Conservation (phyloP, 2,797 vertebrate genomes). For the Erpetoichthys calabaricus region DNA sequence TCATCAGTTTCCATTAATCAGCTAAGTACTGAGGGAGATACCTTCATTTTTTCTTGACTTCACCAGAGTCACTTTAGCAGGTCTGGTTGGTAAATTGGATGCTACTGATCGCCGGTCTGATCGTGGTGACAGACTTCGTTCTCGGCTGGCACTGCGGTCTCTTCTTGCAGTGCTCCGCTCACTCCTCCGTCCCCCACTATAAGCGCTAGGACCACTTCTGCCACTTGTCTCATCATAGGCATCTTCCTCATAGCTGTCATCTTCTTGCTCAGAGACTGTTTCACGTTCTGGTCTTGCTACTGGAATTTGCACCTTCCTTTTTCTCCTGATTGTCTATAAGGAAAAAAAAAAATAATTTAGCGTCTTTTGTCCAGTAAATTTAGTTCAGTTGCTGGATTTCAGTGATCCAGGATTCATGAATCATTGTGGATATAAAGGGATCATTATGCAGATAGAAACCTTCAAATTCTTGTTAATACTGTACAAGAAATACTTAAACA, state of each 20-base stretch:
- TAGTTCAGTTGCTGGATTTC: too few relatives aligned
- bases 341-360: slow-evolving; percentile 10
- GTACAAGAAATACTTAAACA: background rate
- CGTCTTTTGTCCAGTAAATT: too few relatives aligned
- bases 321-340: slow-evolving; percentile 82
- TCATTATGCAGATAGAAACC: too few relatives aligned
- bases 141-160: slow-evolving; percentile 78
- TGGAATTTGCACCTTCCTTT: slow-evolving; percentile 89
- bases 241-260: slow-evolving; percentile 94
- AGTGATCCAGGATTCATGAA: too few relatives aligned
- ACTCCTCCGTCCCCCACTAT: slow-evolving; percentile 52
- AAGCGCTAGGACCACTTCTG: slow-evolving; percentile 43
- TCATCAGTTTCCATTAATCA: too few relatives aligned
- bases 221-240: slow-evolving; percentile 67
- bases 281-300: slow-evolving; percentile 76
- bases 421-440: too few relatives aligned
- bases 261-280: slow-evolving; percentile 81
- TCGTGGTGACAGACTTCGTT: slow-evolving; percentile 81
- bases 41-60: slow-evolving; percentile 97
- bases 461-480: background rate
- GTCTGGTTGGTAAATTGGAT: slow-evolving; percentile 77
- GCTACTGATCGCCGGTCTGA: slow-evolving; percentile 75
- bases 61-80: slow-evolving; percentile 89
- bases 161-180: slow-evolving; percentile 61
- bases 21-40: too few relatives aligned